A percentile compares a stretch with the other conserved stretches of the same genome.
These are phyloP conservation scores for Lithophane socia DNA, from an alignment of 2,888 invertebrate species.

Conservation along the genomic window DNA sequence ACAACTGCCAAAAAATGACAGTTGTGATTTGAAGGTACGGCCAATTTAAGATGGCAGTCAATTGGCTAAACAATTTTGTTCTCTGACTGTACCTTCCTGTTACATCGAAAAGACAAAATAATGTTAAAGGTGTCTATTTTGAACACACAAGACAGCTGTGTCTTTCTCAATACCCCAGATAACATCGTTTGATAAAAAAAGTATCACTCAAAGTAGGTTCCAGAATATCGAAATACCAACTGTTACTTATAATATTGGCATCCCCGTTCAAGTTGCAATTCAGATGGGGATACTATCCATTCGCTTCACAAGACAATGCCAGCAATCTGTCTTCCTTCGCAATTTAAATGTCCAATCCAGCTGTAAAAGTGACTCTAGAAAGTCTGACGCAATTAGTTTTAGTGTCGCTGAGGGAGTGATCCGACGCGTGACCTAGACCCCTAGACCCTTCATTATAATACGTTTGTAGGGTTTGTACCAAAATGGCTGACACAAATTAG, in stretches of 20 bases:
- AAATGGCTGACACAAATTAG: not conserved
- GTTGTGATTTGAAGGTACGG: not conserved
- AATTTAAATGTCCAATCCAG: conserved; percentile 43
- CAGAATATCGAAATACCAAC: conserved; percentile 5
- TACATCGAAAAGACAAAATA: not conserved
- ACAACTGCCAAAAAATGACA: not conserved
- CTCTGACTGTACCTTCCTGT: not conserved
- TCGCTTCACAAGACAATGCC: conserved; percentile 20
- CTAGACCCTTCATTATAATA: conserved; percentile 33
- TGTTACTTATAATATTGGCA: conserved; percentile 17
- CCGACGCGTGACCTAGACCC: conserved; percentile 12
- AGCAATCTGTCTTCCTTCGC: conserved; percentile 36
- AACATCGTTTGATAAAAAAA: not conserved
- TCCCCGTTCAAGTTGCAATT: conserved; percentile 24
- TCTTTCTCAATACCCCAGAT: not conserved
- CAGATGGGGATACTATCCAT: conserved; percentile 32
- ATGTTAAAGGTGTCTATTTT: too few species aligned
- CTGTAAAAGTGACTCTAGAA: conserved; percentile 26
- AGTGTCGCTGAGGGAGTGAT: conserved; percentile 44
- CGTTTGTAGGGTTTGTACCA: conserved; percentile 4
- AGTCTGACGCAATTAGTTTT: conserved; percentile 47
- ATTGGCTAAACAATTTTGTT: not conserved
- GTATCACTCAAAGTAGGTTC: not conserved
- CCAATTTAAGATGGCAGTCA: not conserved
- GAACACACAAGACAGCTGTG: not conserved